Evolutionary conservation across 2,113 vertebrate genomes (phyloP), one percentile per base, ranked within the genome.

Genomic region (Ptilonorhynchus violaceus): DNA sequence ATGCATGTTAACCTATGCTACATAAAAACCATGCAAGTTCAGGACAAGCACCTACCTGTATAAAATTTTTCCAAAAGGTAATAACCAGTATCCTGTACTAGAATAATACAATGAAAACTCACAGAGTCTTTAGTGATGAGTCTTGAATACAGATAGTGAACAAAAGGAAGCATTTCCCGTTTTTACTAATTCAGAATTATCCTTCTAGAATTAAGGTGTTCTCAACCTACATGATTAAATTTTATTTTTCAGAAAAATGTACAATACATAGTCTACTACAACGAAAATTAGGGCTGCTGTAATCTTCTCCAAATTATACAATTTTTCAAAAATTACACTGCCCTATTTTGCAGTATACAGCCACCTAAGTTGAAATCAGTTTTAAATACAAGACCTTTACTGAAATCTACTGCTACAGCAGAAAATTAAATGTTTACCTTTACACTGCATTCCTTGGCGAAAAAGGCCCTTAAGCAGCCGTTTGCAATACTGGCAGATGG

Each of bases 401-500:
- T 37, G 46, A 62, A 89, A 86, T 64, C 14, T 47, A 62, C 60
- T 3, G 0, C 15, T 59, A 7, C 23, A 70, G n/a, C 12, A 74
- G 67, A 87, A 91, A 56, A 67, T 41, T 8, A 14, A 11, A 58
- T 3, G 19, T 93, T 74, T 98, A 99, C 99, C 99, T 99, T 99
- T 99, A 91, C 99, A 99, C 92, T 99, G 99, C 99, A 99, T 99
- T 95, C 99, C 99, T 96, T 99, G 99, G 80, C 99, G 99, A 75
- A 99, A 99, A 41, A 99, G 98, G 42, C 99, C 99, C 96, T 99
- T 99, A 27, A 99, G 98, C 78, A 99, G 97, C 22, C 99, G 98
- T 96, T 99, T 99, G 98, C 99, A 99, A 93, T 99, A 99, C 97
- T 99, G 99, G 92, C 99, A 99, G 96, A 99, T 99, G n/a, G 99